Evolutionary conservation across 2,888 invertebrate species (phyloP).

Genomic region (Exephanes ischioxanthus): DNA sequence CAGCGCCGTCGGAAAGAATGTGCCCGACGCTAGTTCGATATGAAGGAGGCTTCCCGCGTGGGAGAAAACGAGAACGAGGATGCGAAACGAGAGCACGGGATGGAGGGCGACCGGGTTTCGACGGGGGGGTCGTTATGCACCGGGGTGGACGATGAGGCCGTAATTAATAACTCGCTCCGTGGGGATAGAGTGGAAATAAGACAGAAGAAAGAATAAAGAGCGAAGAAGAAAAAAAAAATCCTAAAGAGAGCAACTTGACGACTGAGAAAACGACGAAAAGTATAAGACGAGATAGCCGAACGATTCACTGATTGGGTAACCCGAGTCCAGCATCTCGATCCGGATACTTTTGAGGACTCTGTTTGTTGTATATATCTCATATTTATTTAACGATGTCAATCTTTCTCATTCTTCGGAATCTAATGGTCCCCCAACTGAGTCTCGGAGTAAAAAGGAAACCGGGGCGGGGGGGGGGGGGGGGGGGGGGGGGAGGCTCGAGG

Average conservation of each 20-base stretch:
- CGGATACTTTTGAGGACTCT: conserved; percentile 42
- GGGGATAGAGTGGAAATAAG: conserved; percentile 15
- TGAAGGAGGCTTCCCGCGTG: neutral
- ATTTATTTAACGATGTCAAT: conserved; percentile 74
- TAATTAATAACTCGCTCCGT: conserved; percentile 66
- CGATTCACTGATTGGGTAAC: conserved; percentile 56
- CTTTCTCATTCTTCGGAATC: conserved; percentile 59
- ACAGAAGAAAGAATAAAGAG: conserved; percentile 18
- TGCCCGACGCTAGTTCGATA: conserved; percentile 16
- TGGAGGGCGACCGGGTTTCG: conserved; percentile 31
- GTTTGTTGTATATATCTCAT: conserved; percentile 67
- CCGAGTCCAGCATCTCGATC: conserved; percentile 36
- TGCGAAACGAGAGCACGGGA: conserved; percentile 34
- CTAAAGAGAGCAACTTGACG: conserved; percentile 35
- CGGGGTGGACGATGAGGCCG: conserved; percentile 54
- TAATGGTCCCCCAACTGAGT: conserved; percentile 64
- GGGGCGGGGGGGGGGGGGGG: neutral
- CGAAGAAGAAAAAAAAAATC: conserved; percentile 20
- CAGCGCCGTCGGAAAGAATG: conserved; percentile 12
- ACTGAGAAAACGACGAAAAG: conserved; percentile 34
- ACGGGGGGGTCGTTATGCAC: conserved; percentile 59
- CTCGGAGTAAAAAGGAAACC: conserved; percentile 24
- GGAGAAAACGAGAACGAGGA: conserved; percentile 30
- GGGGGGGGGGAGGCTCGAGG: neutral
- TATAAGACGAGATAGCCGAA: conserved; percentile 24